Evolutionary conservation across 2,888 invertebrate genomes (phyloP).

Genomic region (Drosophila nr. fundita): DNA sequence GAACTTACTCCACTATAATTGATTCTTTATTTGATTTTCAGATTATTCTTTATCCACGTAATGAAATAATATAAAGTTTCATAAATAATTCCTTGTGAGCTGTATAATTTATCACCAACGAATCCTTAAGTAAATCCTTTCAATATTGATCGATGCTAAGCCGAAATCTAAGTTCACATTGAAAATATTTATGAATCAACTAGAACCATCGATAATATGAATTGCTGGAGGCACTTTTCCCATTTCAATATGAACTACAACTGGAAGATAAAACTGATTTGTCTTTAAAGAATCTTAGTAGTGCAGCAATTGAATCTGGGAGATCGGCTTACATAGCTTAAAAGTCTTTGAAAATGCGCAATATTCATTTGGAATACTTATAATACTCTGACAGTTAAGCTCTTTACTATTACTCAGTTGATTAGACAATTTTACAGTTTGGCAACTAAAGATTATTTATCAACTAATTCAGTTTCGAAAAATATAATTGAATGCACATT

Average conservation of each 20-base stretch:
- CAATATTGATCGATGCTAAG: conserved; percentile 37
- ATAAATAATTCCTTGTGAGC: conserved; percentile 12
- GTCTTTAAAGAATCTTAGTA: not conserved
- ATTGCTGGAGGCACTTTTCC: conserved; percentile 50
- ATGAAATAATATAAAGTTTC: not conserved
- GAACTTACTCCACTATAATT: not conserved
- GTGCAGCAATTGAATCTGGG: conserved; percentile 52
- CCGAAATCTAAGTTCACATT: conserved; percentile 45
- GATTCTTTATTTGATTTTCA: not conserved
- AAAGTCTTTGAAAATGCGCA: not conserved
- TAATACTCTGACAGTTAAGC: not conserved
- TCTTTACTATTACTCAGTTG: not conserved
- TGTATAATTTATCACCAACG: conserved; percentile 43
- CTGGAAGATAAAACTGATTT: not conserved
- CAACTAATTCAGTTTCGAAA: not conserved
- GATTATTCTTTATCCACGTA: no score
- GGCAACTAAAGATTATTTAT: not conserved
- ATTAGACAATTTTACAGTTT: not conserved
- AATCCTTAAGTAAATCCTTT: conserved; percentile 37
- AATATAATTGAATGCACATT: not conserved
- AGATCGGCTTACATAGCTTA: conserved; percentile 10
- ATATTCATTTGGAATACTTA: not conserved
- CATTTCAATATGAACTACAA: conserved; percentile 13
- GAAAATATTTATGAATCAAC: conserved; percentile 39
- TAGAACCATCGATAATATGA: conserved; percentile 47